These are phyloP conservation scores for Nephrotoma flavescens DNA, from an alignment of 2,888 invertebrate species.

Conservation along the genomic window DNA sequence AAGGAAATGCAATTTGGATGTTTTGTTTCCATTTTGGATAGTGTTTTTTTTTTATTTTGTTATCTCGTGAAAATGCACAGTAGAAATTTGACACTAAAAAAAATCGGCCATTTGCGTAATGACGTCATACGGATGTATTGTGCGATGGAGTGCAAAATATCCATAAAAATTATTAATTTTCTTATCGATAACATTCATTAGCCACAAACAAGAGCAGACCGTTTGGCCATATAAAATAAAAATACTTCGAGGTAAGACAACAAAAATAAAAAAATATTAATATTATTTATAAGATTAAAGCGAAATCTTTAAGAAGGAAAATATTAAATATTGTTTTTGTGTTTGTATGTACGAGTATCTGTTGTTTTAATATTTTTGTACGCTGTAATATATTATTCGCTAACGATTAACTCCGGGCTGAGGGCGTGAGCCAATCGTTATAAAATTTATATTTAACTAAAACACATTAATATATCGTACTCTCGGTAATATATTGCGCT, in stretches of 20 bases:
- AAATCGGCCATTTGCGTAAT: not conserved
- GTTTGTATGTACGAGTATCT: not conserved
- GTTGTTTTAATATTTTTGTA: not conserved
- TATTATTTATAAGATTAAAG: not conserved
- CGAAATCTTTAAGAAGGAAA: not conserved
- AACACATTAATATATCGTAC: not conserved
- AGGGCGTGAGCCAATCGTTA: conserved; percentile 6
- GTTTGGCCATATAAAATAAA: not conserved
- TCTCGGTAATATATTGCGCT: not conserved
- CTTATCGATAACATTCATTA: not conserved
- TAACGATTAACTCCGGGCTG: conserved; percentile 8
- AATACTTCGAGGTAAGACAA: not conserved
- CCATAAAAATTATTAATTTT: not conserved
- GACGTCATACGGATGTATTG: not conserved
- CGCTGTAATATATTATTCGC: conserved; percentile 7
- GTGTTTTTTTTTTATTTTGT: not conserved
- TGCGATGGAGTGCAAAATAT: not conserved
- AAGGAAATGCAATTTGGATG: not conserved
- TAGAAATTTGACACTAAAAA: not conserved
- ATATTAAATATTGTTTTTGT: not conserved
- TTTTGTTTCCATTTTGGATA: not conserved
- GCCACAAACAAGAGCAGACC: not conserved
- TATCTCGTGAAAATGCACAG: not conserved
- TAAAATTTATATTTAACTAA: not conserved
- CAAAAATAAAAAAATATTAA: not conserved